A percentile compares a stretch with the other conserved stretches of the same genome.
phyloP scores from a whole-genome alignment of 2,888 invertebrate species.

The Brachylomia viminalis region DNA sequence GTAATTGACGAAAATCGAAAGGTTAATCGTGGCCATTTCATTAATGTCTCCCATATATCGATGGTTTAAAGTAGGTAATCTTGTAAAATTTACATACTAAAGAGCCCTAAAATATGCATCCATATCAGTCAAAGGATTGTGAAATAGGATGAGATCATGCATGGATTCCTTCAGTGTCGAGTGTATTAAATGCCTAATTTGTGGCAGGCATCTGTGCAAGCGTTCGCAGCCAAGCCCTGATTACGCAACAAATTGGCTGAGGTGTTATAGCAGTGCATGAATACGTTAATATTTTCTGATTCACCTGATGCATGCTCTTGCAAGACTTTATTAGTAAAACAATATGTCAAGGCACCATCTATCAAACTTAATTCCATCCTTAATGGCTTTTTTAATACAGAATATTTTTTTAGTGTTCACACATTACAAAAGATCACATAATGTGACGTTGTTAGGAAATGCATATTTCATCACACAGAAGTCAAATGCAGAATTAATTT shows the following conservation, averaged over 20 bases:
- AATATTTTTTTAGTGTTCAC: not conserved
- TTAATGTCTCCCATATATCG: slow-evolving; percentile 7
- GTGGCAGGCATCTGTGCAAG: slow-evolving; percentile 75
- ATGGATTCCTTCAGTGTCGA: slow-evolving; percentile 76
- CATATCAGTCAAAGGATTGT: slow-evolving; percentile 55
- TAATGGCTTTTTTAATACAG: not conserved
- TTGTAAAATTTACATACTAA: slow-evolving; percentile 17
- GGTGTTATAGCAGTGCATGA: slow-evolving; percentile 68
- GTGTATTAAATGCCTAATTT: slow-evolving; percentile 77
- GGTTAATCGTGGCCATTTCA: slow-evolving; percentile 31
- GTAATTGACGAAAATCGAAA: slow-evolving; percentile 30
- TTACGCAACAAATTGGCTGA: slow-evolving; percentile 78
- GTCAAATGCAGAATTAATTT: slow-evolving; percentile 16
- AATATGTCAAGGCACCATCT: slow-evolving; percentile 31
- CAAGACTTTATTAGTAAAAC: slow-evolving; percentile 59
- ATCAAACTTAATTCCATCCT: slow-evolving; percentile 27
- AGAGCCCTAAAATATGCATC: slow-evolving; percentile 38
- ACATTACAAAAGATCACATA: slow-evolving; percentile 1
- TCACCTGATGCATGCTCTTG: slow-evolving; percentile 65
- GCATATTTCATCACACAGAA: not conserved
- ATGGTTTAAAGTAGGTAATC: slow-evolving; percentile 22
- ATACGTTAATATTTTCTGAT: slow-evolving; percentile 72
- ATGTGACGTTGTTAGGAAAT: slow-evolving; percentile 8
- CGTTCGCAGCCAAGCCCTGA: slow-evolving; percentile 76
- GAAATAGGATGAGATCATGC: slow-evolving; percentile 69